Percentiles rank a stretch among this genome's conserved stretches.
Evolutionary conservation across 2,888 invertebrate species (phyloP).

Genomic region (Toxonevra muliebris): DNA sequence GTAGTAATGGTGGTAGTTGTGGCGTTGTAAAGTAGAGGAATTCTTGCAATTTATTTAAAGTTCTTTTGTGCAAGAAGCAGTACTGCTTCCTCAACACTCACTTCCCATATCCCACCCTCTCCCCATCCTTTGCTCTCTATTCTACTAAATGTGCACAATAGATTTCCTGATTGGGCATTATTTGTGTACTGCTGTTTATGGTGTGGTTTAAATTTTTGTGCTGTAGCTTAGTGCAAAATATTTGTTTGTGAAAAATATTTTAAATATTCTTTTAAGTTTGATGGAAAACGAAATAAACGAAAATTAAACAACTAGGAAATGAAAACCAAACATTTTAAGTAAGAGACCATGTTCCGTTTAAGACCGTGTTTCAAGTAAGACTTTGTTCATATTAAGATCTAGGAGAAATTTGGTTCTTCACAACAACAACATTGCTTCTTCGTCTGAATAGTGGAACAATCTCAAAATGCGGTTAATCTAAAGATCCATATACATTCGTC

Average conservation of each 20-base stretch:
- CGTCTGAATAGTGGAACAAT: no score
- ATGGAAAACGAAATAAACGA: no score
- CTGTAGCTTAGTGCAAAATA: neutral
- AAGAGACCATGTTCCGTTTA: no score
- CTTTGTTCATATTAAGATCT: no score
- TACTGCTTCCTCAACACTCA: constrained; percentile 1
- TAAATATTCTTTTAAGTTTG: neutral
- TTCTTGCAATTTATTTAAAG: constrained; percentile 28
- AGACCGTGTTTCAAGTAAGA: no score
- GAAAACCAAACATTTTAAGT: no score
- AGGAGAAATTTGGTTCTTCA: no score
- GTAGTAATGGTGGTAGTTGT: no score
- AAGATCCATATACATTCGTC: no score
- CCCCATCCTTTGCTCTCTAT: neutral
- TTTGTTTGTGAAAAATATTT: neutral
- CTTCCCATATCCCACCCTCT: constrained; percentile 11
- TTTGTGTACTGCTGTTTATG: constrained; percentile 2
- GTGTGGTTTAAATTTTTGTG: neutral
- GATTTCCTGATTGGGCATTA: constrained; percentile 30
- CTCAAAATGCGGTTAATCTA: no score
- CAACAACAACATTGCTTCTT: no score
- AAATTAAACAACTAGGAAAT: no score
- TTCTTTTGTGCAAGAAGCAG: constrained; percentile 26
- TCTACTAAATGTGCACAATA: constrained; percentile 17
- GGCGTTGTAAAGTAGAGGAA: constrained; percentile 16